Percentiles rank a stretch among this genome's conserved stretches.
phyloP scores from a whole-genome alignment of 2,888 invertebrate genomes.

The Pachymerium ferrugineum region DNA sequence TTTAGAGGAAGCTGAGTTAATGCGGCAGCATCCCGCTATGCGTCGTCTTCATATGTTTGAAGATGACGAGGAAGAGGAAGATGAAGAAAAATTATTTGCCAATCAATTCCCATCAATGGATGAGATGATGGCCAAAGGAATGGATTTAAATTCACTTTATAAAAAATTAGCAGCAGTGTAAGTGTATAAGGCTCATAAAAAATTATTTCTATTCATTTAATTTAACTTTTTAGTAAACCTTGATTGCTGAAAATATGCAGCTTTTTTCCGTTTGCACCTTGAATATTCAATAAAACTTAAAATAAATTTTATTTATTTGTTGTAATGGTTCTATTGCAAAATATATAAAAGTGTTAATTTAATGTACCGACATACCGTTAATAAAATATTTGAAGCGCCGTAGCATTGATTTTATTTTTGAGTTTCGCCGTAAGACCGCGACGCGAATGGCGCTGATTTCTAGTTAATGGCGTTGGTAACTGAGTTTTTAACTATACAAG shows the following conservation, averaged over 20 bases:
- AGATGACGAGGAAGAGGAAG: neutral
- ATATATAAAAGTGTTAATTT: neutral
- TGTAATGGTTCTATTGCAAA: neutral
- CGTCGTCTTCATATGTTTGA: neutral
- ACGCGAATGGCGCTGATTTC: neutral
- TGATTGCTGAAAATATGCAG: no score
- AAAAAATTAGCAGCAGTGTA: neutral
- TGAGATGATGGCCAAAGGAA: neutral
- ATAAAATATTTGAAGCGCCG: neutral
- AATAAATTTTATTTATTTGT: no score
- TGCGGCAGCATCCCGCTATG: neutral
- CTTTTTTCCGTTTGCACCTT: no score
- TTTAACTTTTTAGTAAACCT: neutral
- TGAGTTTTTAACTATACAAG: neutral
- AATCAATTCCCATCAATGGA: neutral
- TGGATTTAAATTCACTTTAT: neutral
- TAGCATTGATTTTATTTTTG: neutral
- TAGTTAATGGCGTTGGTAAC: conserved; percentile 14
- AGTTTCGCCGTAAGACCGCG: neutral
- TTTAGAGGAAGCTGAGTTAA: neutral
- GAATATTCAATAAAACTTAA: no score
- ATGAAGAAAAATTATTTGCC: neutral
- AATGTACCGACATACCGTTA: neutral
- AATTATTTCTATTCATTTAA: neutral
- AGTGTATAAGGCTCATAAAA: neutral